Base-by-base conservation (phyloP, 1,140 invertebrate species). In the Neoseiulus cucumeris region DNA sequence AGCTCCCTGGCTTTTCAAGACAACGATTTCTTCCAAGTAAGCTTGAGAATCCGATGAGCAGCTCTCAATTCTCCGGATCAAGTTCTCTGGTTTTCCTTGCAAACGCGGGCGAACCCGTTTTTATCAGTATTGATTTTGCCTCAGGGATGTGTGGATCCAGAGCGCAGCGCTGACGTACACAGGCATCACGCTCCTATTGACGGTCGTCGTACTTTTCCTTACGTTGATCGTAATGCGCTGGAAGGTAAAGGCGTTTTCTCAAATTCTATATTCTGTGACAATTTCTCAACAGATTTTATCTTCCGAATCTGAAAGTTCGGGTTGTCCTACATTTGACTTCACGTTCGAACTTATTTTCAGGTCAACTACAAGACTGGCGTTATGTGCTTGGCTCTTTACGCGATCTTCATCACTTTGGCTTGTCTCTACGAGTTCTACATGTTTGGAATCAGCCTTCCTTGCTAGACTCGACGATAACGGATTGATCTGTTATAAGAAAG, bases 381-480 rank as follows among this genome's bases (percentile, higher is more conserved):
- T 42, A 81, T 84, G 51, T 87, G 87, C 72, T 77, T 87, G 39
- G 72, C 84, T 66, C 84, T 89, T 76, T 91, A 91, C 76, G 78
- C 80, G 44, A 80, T 83, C 18, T 91, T 88, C 72, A 77, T 90
- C 64, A 78, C 85, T 64, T 77, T 90, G 68, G 87, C 87, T 45
- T 83, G 83, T 65, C 79, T 90, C 64, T 87, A 89, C 69, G 88
- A 91, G 77, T 78, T 90, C 66, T 89, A 90, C 76, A 83, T 87
- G 66, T 88, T 90, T 79, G 89, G 90, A 76, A 29, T 59, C 33
- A 59, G 51, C 22, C 2, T 20, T 20, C 51, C 51, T 17, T 59
- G 51, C 51, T 59, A 33, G 33, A 59, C 14, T 18, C 51, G 14
- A 17, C 4, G 45, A 47, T n/a, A n/a, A n/a, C n/a, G n/a, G 14